A percentile compares a stretch with the other conserved stretches of the same genome.
Conservation (phyloP, 37 sponge, comb jelly and placozoan genomes). For the Spongilla lacustris region DNA sequence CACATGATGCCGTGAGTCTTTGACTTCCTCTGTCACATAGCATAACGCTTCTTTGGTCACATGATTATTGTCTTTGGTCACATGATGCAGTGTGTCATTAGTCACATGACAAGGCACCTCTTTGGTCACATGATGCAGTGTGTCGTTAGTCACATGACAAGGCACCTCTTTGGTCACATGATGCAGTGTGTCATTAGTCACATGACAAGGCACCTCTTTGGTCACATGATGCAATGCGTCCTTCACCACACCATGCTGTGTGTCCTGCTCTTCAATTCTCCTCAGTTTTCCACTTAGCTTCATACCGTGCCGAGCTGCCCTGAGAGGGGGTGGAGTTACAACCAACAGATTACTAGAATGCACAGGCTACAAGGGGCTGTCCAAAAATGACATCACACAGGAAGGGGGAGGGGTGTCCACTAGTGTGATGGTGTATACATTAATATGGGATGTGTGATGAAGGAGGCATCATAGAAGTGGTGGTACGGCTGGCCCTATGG, state of each 20-base stretch:
- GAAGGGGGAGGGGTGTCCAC: too few relatives aligned
- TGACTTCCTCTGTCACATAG: neutral
- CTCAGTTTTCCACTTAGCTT: conserved; percentile 65
- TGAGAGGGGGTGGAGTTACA: neutral
- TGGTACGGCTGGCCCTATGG: too few relatives aligned
- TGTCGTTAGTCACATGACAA: neutral
- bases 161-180: neutral
- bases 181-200: neutral
- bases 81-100: too few relatives aligned
- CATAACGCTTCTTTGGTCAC: neutral
- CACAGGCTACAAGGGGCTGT: too few relatives aligned
- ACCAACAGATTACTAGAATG: neutral
- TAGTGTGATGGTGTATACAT: too few relatives aligned
- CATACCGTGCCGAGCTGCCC: conserved; percentile 79
- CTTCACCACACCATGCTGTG: neutral
- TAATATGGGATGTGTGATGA: too few relatives aligned
- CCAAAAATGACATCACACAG: too few relatives aligned
- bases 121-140: neutral
- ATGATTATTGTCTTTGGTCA: neutral
- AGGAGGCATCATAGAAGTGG: too few relatives aligned
- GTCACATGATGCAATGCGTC: neutral
- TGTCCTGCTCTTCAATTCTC: conserved; percentile 61
- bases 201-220: neutral
- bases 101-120: neutral
- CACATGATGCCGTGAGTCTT: neutral